Conservation (phyloP, 2,888 invertebrate species). For the Trichogramma dendrolimi region DNA sequence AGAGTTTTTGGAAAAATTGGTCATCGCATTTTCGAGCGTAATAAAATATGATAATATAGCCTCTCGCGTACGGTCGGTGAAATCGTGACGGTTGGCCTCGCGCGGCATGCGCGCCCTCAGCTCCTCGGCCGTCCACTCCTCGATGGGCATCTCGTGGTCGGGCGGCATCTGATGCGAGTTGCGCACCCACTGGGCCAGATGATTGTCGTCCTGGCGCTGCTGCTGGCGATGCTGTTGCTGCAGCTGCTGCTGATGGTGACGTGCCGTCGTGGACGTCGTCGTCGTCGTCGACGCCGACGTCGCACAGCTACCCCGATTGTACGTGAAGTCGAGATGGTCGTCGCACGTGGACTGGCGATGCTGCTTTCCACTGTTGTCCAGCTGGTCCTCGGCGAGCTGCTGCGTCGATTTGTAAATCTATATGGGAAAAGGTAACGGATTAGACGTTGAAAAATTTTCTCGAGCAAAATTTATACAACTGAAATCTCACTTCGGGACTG, state of each 20-base stretch:
- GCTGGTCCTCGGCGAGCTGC: constrained; percentile 18
- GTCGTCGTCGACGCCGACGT: background rate
- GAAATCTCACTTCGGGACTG: constrained; percentile 41
- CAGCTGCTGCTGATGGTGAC: background rate
- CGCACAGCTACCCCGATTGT: constrained; percentile 20
- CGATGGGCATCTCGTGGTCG: constrained; percentile 42
- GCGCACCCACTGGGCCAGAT: constrained; percentile 47
- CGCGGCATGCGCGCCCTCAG: constrained; percentile 44
- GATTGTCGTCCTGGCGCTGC: constrained; percentile 39
- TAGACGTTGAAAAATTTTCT: no score
- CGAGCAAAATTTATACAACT: background rate
- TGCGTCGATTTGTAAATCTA: constrained; percentile 26
- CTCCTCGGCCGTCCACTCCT: constrained; percentile 49
- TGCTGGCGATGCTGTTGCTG: constrained; percentile 7
- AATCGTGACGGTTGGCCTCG: constrained; percentile 30
- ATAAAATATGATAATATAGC: background rate
- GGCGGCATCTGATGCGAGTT: constrained; percentile 47
- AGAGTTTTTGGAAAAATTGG: background rate
- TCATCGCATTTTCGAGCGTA: constrained; percentile 3
- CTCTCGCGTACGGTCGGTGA: constrained; percentile 20
- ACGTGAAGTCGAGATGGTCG: constrained; percentile 32
- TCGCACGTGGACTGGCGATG: constrained; percentile 23
- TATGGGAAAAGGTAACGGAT: background rate
- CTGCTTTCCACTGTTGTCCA: constrained; percentile 16
- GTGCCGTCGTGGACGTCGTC: background rate